Evolutionary conservation across 2,888 invertebrate species (phyloP), one percentile per base, ranked within the genome.

Genomic region (Octonoba sinensis): DNA sequence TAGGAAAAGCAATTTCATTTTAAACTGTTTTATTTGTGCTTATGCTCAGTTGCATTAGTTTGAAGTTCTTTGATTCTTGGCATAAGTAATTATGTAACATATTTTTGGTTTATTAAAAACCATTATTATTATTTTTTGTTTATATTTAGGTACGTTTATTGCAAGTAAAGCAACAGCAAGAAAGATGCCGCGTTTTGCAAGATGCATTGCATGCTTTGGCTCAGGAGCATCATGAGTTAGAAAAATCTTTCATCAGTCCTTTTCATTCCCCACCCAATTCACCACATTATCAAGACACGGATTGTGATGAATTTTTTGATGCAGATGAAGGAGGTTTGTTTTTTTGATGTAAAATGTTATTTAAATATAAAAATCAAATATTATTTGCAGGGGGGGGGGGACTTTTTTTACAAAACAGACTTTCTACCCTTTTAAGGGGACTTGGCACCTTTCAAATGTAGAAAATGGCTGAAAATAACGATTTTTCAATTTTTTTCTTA

Each of bases 191-290:
- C 1, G 92, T 93, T 11, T 87, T 93, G 12, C 92, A 93, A 87
- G 92, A 93, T 86, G 91, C 93, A 0, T 86, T 93, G 8, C 92
- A 92, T 20, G 92, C 92, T 1, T 87, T 93, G 47, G 93, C 93
- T 0, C 89, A 92, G 56, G 92, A 93, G 74, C 93, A 93, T 85
- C 92, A 92, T 87, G 92, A 91, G 15, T 87, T 93, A 0, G 93
- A 93, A 86, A 91, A 91, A 89, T 92, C 92, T 0, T 91, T 92
- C 6, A 75, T 69, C 3, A 84, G 84, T 62, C 84, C 84, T 18
- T 83, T 74, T 57, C 83, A 82, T n/a, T 85, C 85, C 18, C 75
- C 84, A 12, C 79, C 84, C 18, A 72, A 84, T 22, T 82, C 84
- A 18, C 85, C 84, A 57, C 79, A 84, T 27, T 83, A 85, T 76